Evolutionary conservation across 92 coral and sea anemone species (phyloP).

Genomic region (Palythoa grandiflora): DNA sequence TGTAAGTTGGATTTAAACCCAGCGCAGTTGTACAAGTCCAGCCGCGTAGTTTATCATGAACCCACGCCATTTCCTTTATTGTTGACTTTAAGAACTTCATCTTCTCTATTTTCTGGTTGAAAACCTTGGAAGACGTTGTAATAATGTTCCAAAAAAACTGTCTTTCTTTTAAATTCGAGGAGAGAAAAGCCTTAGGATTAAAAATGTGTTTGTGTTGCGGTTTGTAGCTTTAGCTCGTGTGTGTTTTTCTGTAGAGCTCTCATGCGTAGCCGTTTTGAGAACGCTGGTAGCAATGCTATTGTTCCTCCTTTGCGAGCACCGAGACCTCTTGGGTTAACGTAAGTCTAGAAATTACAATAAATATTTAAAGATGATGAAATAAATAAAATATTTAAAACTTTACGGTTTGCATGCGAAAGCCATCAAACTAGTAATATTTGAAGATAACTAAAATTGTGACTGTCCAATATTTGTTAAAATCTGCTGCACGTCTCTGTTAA

Average conservation of each 20-base stretch:
- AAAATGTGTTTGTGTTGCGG: not conserved
- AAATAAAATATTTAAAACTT: too few species aligned
- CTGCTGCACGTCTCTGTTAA: not conserved
- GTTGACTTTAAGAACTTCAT: too few species aligned
- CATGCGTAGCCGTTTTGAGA: constrained; percentile 54
- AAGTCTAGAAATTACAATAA: constrained; percentile 10
- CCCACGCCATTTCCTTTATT: too few species aligned
- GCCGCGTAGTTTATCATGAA: too few species aligned
- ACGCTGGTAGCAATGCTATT: constrained; percentile 28
- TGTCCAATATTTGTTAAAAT: too few species aligned
- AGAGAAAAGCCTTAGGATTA: not conserved
- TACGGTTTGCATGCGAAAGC: too few species aligned
- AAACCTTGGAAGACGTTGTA: not conserved
- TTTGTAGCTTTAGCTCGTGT: constrained; percentile 6
- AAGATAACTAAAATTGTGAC: not conserved
- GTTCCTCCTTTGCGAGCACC: not conserved
- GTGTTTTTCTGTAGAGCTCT: constrained; percentile 41
- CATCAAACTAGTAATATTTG: too few species aligned
- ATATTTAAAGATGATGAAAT: not conserved
- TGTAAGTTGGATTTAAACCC: too few species aligned
- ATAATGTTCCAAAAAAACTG: not conserved
- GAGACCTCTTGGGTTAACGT: constrained; percentile 31
- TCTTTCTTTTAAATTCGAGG: not conserved
- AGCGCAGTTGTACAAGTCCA: too few species aligned
- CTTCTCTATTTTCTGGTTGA: too few species aligned